Percentiles rank a stretch among this genome's conserved stretches.
Evolutionary conservation across 2,888 invertebrate species (phyloP).

Genomic region (Pollenia amentaria): DNA sequence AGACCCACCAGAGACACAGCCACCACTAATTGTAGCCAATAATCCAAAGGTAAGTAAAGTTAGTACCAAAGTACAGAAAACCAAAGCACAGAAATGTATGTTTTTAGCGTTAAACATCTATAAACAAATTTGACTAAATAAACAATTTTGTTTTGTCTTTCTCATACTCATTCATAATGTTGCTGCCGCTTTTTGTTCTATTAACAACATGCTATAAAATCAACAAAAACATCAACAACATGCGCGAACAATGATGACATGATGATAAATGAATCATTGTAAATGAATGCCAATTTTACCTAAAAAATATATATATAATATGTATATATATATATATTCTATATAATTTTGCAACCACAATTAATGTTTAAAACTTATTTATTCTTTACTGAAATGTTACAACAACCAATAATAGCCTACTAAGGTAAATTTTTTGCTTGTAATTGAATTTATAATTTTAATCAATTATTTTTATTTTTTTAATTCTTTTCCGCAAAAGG

Average conservation of each 20-base stretch:
- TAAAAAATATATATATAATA: not conserved
- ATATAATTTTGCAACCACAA: constrained; percentile 56
- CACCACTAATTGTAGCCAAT: constrained; percentile 87
- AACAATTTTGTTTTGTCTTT: constrained; percentile 46
- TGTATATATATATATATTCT: not conserved
- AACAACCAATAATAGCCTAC: constrained; percentile 77
- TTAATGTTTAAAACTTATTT: constrained; percentile 44
- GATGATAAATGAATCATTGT: constrained; percentile 54
- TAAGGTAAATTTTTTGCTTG: constrained; percentile 78
- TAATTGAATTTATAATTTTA: constrained; percentile 26
- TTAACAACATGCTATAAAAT: constrained; percentile 30
- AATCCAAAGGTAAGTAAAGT: constrained; percentile 86
- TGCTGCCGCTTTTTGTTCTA: constrained; percentile 36
- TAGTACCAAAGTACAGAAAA: constrained; percentile 61
- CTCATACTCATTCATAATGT: constrained; percentile 44
- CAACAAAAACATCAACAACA: constrained; percentile 55
- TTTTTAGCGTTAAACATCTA: not conserved
- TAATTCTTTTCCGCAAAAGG: constrained; percentile 76
- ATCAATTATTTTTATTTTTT: constrained; percentile 1
- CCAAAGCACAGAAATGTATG: not conserved
- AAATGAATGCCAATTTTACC: constrained; percentile 47
- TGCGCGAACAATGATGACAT: constrained; percentile 30
- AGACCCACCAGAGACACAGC: constrained; percentile 88
- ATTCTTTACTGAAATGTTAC: constrained; percentile 40
- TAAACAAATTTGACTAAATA: constrained; percentile 23